Percentiles rank a stretch among this genome's conserved stretches.
Evolutionary conservation across 2,888 invertebrate species (phyloP).

Genomic region (Linyphia triangularis): DNA sequence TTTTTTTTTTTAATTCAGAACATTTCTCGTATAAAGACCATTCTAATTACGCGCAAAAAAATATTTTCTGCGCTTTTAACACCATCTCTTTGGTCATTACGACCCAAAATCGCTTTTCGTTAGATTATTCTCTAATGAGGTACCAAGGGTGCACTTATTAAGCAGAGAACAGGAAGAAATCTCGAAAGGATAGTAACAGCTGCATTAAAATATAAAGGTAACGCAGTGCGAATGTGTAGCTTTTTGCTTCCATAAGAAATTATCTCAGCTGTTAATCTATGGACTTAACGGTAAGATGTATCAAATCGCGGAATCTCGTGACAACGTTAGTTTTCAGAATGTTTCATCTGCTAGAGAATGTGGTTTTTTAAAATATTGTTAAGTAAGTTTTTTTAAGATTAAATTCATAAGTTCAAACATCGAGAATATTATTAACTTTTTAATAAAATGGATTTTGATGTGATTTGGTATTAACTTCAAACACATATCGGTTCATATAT

Average conservation of each 20-base stretch:
- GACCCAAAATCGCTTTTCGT: conserved; percentile 35
- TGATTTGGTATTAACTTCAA: too few relatives aligned
- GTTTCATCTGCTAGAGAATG: too few relatives aligned
- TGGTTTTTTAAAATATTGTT: too few relatives aligned
- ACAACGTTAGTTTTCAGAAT: background rate
- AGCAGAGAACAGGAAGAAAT: conserved; percentile 20
- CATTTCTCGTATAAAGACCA: background rate
- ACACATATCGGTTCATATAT: too few relatives aligned
- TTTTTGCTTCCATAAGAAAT: conserved; percentile 17
- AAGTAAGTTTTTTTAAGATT: too few relatives aligned
- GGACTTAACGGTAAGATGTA: conserved; percentile 9
- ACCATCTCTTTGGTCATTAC: conserved; percentile 20
- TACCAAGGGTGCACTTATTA: conserved; percentile 56
- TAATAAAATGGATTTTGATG: too few relatives aligned
- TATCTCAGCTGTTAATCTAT: background rate
- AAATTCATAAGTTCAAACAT: too few relatives aligned
- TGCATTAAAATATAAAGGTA: conserved; percentile 43
- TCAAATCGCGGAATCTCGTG: background rate
- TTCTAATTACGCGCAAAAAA: background rate
- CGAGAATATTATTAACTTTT: too few relatives aligned
- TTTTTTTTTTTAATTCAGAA: background rate
- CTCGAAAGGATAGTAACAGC: conserved; percentile 28
- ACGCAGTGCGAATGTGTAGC: background rate
- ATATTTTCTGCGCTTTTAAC: conserved; percentile 2
- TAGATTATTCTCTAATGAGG: conserved; percentile 61